Base-by-base conservation (phyloP, 2,888 invertebrate genomes). In the Molorchus minor region DNA sequence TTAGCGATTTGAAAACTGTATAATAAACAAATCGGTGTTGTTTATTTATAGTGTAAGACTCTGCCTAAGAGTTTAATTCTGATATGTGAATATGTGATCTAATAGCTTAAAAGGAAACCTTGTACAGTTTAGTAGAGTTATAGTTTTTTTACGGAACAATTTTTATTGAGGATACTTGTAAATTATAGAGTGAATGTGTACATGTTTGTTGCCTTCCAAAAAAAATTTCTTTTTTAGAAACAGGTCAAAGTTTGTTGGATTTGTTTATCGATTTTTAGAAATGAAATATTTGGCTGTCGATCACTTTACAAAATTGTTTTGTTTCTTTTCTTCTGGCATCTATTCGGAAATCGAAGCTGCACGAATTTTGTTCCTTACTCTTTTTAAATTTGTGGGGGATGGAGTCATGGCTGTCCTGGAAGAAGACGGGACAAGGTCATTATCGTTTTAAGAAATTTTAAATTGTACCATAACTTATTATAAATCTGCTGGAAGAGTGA, bases 81-180 rank as follows among this genome's bases (percentile, higher is more conserved):
- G 59, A 64, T 65, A 47, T 68, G 69, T 71, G 69, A 62, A 67
- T 62, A 63, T 73, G 72, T 74, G 71, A 71, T 73, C 63, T 71
- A 58, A 62, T 59, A 44, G 57, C 56, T 66, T 61, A 66, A 53
- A 47, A 47, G 49, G n/a, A 57, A 46, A 21, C 61, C 62, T 61
- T 76, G 76, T 74, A 75, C 61, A 77, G 72, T 74, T 53, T 68
- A 68, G 71, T 74, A 77, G 75, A 74, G 67, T 77, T 75, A 74
- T 77, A 78, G 75, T 77, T 79, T 79, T 79, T 79, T 79, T 79
- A 78, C 77, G 69, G 69, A 70, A 69, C 68, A 67, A 70, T 76
- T 79, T 78, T 75, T 77, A 76, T 73, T 72, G 72, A 58, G 75
- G 67, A 70, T 71, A 72, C 54, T 62, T 74, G 75, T 76, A 75